phyloP scores from a whole-genome alignment of 2,888 invertebrate species.

The Rhyacophila evoluta region DNA sequence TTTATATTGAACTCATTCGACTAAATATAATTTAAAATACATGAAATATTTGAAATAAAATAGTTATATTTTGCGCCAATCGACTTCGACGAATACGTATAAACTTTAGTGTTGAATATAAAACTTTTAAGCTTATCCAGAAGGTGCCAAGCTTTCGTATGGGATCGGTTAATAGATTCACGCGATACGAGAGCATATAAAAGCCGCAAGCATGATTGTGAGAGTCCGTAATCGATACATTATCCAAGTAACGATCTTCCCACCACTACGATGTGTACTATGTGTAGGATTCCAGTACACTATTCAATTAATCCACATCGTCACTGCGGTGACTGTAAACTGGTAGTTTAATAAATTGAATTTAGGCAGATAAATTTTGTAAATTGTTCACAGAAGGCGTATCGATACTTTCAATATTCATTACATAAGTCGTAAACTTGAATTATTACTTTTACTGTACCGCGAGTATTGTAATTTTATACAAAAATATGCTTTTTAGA shows the following conservation, averaged over 20 bases:
- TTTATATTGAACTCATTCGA: no score
- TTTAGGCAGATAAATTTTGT: not conserved
- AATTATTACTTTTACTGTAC: no score
- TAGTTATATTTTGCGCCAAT: no score
- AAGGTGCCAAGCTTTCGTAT: not conserved
- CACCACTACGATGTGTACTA: not conserved
- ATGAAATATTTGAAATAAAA: no score
- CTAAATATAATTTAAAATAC: no score
- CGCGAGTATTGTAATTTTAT: no score
- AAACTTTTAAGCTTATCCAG: not conserved
- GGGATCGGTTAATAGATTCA: not conserved
- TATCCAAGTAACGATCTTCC: conserved; percentile 9
- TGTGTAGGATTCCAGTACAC: not conserved
- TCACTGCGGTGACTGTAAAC: conserved; percentile 4
- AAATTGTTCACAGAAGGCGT: not conserved
- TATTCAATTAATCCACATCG: not conserved
- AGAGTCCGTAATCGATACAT: conserved; percentile 21
- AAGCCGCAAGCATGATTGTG: conserved; percentile 5
- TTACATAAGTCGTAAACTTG: not conserved
- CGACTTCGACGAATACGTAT: no score
- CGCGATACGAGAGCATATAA: not conserved
- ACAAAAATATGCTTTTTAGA: no score
- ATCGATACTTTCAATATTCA: not conserved
- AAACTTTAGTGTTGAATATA: not conserved
- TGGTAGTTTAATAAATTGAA: conserved; percentile 5